Conservation (phyloP, 2,113 vertebrate species). For the Periophthalmodon schlosseri region DNA sequence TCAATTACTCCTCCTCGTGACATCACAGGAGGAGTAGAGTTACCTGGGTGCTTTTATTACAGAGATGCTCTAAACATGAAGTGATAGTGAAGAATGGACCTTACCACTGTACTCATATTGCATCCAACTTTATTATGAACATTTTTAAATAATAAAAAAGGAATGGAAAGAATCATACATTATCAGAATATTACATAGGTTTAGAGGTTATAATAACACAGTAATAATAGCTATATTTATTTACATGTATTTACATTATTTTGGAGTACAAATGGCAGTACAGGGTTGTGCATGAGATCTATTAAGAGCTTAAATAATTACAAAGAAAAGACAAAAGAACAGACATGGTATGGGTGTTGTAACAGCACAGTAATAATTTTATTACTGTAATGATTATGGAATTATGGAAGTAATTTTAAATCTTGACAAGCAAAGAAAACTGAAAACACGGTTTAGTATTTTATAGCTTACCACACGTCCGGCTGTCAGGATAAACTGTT, state of each 20-base stretch:
- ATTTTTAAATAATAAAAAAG: background rate
- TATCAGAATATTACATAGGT: too few relatives aligned
- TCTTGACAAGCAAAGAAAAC: too few relatives aligned
- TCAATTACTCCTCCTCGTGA: slow-evolving; percentile 69
- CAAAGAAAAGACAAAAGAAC: background rate
- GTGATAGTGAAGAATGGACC: background rate
- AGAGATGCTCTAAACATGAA: background rate
- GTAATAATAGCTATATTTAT: background rate
- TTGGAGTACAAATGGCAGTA: background rate
- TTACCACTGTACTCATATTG: background rate
- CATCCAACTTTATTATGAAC: background rate
- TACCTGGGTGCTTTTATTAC: slow-evolving; percentile 56
- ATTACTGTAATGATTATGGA: background rate
- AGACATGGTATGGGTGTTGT: background rate
- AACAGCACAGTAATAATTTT: background rate
- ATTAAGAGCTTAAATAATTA: slow-evolving; percentile 25
- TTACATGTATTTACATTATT: slow-evolving; percentile 22
- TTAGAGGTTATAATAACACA: background rate
- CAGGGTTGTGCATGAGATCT: background rate
- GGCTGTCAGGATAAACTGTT: background rate
- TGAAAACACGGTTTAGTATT: background rate
- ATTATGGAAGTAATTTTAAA: background rate
- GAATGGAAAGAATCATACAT: background rate
- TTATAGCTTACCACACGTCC: background rate
- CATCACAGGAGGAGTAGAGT: slow-evolving; percentile 73